These are phyloP conservation scores for Diabrotica undecimpunctata DNA, from an alignment of 1,140 invertebrate species.

Conservation along the genomic window DNA sequence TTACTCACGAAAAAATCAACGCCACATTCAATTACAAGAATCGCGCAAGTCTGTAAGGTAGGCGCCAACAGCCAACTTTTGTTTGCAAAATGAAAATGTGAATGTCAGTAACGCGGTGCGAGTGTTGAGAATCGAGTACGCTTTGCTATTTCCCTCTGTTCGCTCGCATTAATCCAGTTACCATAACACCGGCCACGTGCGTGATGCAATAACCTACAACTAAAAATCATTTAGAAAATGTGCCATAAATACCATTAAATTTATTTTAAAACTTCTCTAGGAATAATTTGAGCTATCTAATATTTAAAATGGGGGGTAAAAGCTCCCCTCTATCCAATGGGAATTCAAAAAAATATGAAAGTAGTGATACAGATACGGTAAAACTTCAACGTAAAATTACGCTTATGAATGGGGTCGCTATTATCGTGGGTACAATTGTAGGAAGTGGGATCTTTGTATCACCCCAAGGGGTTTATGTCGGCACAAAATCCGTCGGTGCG, in stretches of 20 bases:
- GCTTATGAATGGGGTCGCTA: constrained; percentile 79
- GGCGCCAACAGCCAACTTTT: too few species aligned
- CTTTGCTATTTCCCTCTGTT: too few species aligned
- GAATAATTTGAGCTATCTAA: not conserved
- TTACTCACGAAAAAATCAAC: too few species aligned
- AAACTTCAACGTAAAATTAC: constrained; percentile 78
- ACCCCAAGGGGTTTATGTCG: constrained; percentile 65
- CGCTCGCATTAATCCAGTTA: too few species aligned
- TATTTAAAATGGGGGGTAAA: not conserved
- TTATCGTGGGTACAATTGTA: constrained; percentile 53
- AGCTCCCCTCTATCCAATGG: not conserved
- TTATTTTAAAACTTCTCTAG: not conserved
- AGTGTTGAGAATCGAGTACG: too few species aligned
- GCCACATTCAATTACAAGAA: too few species aligned
- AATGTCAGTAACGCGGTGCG: too few species aligned
- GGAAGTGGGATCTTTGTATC: constrained; percentile 82
- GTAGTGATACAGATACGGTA: constrained; percentile 51
- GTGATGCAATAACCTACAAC: not conserved
- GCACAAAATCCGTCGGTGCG: constrained; percentile 63
- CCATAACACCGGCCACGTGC: not conserved
- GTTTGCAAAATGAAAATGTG: too few species aligned
- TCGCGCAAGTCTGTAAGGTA: too few species aligned
- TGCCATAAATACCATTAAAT: not conserved
- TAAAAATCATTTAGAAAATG: not conserved
- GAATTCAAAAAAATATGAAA: not conserved